Base-by-base conservation (phyloP, 2,797 vertebrate genomes). In the Enteromius anoplus region DNA sequence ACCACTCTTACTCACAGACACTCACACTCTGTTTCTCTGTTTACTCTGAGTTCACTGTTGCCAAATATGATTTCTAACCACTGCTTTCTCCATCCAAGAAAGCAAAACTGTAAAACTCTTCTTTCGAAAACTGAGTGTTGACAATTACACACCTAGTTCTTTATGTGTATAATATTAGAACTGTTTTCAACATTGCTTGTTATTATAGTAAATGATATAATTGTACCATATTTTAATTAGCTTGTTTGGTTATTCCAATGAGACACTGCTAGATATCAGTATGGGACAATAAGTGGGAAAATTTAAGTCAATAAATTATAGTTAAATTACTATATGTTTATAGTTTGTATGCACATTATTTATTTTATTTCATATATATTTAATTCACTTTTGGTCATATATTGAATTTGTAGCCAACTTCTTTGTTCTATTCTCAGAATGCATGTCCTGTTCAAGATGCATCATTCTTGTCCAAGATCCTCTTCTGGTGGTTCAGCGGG, bases 401-500 rank as follows among this genome's bases (percentile, higher is more conserved):
- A 32, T 19, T 37, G 42, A 32, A 62, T 45, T 32, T 78, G 75
- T 45, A 65, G 82, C 83, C 88, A 89, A 80, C 47, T 26, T 7
- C 3, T 26, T 92, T 86, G 89, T 86, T 90, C 91, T 88, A 92
- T 81, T 94, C 93, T 82, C 93, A 99, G 98, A 98, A 98, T 88
- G 94, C 95, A 9, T 98, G 97, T 90, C 97, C 97, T 7, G 96
- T 97, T 84, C 92, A 93, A 70, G 95, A 95, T 88, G 96, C 95
- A 60, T 97, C 96, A 77, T 98, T 98, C 91, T 94, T 96, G 89
- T 97, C 97, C 85, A 97, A 95, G 93, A 95, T 96, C 72, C 96
- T 96, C 83, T 99, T 98, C 94, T 99, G 97, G 97, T 99, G 97
- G 97, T 96, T 98, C 88, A 96, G 93, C 83, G 94, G 97, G 97